Conservation (phyloP, 2,888 invertebrate genomes). For the Synergus itoensis region DNA sequence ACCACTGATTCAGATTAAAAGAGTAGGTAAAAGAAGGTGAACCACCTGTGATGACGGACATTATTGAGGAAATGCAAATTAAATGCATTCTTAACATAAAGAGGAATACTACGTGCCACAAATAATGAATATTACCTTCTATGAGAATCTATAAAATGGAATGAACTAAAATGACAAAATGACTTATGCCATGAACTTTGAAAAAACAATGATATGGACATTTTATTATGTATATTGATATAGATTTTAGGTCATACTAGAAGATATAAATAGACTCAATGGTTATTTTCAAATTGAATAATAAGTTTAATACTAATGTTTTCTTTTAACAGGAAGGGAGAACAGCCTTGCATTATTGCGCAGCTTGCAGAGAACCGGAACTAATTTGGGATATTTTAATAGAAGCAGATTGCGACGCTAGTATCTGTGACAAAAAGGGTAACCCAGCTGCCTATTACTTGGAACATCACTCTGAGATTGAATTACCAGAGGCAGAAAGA, state of each 20-base stretch:
- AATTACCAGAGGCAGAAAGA: constrained; percentile 77
- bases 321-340: constrained; percentile 81
- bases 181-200: background rate
- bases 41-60: too few species aligned
- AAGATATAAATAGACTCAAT: background rate
- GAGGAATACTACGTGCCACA: background rate
- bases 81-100: too few species aligned
- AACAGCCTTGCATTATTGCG: constrained; percentile 85
- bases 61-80: too few species aligned
- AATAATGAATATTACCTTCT: background rate
- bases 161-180: background rate
- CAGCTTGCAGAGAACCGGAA: constrained; percentile 81
- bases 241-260: background rate
- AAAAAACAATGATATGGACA: background rate
- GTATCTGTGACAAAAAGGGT: constrained; percentile 81
- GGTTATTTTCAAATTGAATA: background rate
- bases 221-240: background rate
- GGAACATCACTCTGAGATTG: constrained; percentile 80
- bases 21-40: too few species aligned
- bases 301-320: background rate
- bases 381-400: constrained; percentile 82
- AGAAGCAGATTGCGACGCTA: constrained; percentile 83
- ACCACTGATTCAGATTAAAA: too few species aligned
- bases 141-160: constrained; percentile 7
- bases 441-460: constrained; percentile 81